Evolutionary conservation across 1,140 invertebrate genomes (phyloP), one percentile per base, ranked within the genome.

Genomic region (Drosophila fuyamai): DNA sequence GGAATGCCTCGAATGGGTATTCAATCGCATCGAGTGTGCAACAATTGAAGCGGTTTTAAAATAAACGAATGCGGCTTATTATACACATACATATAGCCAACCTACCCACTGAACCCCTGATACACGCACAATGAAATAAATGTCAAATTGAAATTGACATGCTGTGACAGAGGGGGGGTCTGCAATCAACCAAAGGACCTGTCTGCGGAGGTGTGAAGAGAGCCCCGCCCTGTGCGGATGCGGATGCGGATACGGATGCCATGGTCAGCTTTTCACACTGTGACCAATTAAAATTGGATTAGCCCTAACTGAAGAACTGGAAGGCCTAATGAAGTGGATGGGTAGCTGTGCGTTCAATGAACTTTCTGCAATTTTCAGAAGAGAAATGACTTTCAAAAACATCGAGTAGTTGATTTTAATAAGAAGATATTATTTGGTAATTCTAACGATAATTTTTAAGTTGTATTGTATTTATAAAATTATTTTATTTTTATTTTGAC

Each of bases 51-150:
- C 84, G 83, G 80, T 83, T 88, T 88, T 84, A 74, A 84, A 88
- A 88, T 88, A 83, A 88, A 80, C 85, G 83, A 83, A 88, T 89
- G 84, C 72, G 83, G 83, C 83, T 88, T 88, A 88, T 88, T 88
- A 86, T 58, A 61, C 76, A 80, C 60, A 76, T 56, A 80, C 60
- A 76, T 56, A 59, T 8, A 43, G 12, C 10, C 50, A 16, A 47
- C 46, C 40, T 12, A 27, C 43, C 38, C 32, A 29, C 27, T 16
- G 32, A 16, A 3, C 38, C 65, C n/a, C 36, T 2, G 16, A 29
- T 41, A 46, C 8, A 63, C 61, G 68, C 67, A 74, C 58, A 84
- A 60, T 60, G 68, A 89, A 89, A 88, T 83, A 84, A 88, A 89
- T 83, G 73, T 83, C 68, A 83, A 88, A 89, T 88, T 89, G 84